Percentiles rank a stretch among this genome's conserved stretches.
Conservation (phyloP, 2,797 vertebrate genomes). For the Leptatherina wallacei region DNA sequence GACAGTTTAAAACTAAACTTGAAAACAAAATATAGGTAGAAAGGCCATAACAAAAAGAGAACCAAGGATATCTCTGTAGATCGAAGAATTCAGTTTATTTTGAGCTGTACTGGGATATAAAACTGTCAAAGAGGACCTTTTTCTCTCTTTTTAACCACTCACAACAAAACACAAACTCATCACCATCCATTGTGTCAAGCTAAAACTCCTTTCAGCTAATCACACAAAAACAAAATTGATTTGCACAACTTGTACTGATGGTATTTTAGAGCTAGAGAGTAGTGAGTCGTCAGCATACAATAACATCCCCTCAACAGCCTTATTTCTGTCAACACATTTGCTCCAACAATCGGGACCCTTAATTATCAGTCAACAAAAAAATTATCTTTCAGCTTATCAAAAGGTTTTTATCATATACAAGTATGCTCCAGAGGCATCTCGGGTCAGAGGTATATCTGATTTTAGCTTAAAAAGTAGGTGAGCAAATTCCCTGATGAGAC, state of each 20-base stretch:
- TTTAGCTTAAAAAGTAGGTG: not conserved
- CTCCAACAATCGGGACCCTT: not conserved
- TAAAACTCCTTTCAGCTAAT: not conserved
- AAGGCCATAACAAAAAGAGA: conserved; percentile 78
- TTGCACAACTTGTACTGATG: not conserved
- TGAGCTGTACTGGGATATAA: conserved; percentile 41
- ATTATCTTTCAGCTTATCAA: not conserved
- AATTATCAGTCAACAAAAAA: conserved; percentile 1
- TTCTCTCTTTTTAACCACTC: conserved; percentile 46
- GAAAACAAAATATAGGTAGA: conserved; percentile 78
- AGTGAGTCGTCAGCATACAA: conserved; percentile 31
- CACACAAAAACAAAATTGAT: not conserved
- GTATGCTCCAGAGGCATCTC: not conserved
- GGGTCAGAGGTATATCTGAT: not conserved
- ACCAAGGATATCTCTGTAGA: conserved; percentile 63
- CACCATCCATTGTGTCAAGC: not conserved
- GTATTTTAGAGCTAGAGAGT: conserved; percentile 20
- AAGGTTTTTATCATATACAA: not conserved
- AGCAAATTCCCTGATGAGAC: not conserved
- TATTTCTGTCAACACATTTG: conserved; percentile 10
- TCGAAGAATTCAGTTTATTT: conserved; percentile 55
- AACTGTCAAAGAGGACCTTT: conserved; percentile 54
- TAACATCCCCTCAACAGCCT: conserved; percentile 7
- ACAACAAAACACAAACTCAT: conserved; percentile 35
- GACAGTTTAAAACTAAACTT: conserved; percentile 55